Base-by-base conservation (phyloP, 2,888 invertebrate species). In the Netelia melanura region DNA sequence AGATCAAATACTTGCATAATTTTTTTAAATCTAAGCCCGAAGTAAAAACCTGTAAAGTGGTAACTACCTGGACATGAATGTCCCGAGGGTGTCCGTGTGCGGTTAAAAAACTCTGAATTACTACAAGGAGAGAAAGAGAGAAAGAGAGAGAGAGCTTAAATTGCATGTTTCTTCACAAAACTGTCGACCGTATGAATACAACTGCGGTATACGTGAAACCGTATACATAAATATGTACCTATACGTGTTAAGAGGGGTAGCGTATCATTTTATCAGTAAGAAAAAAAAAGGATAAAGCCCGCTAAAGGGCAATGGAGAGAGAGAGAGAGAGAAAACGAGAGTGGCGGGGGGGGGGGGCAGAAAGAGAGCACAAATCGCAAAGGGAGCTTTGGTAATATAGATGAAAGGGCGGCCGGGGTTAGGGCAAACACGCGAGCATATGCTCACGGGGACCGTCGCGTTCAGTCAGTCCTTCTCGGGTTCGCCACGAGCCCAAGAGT, bases 371-470 rank as follows among this genome's bases (percentile, higher is more conserved):
- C 6, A 52, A 14, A 54, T 54, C 17, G 54, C 14, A 54, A 54
- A 17, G 54, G 54, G 54, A 9, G 54, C 54, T 54, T 11, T 11
- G 14, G 54, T 1, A n/a, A 17, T 54, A 30, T 30, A 30, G 30
- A 78, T 52, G 78, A 71, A 78, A 77, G 77, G 56, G 48, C 48
- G 48, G 11, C 11, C 48, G 78, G 62, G 70, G 62, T 70, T 65
- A 65, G 80, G 58, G 74, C 48, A 84, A 84, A 78, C 77, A 81
- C 68, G 65, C 44, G 77, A 78, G 81, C 84, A 84, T 81, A 84
- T 76, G 75, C 77, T 79, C 17, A 23, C 38, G 11, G 48, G 68
- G 75, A 64, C 23, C 23, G 58, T 58, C 58, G 58, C 9, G 48
- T 3, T 10, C 48, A 10, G 48, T 48, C 9, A 48, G 48, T 48